These are phyloP conservation scores for Trissonchulus sp. DNA, from an alignment of 2,888 invertebrate genomes.

Conservation along the genomic window DNA sequence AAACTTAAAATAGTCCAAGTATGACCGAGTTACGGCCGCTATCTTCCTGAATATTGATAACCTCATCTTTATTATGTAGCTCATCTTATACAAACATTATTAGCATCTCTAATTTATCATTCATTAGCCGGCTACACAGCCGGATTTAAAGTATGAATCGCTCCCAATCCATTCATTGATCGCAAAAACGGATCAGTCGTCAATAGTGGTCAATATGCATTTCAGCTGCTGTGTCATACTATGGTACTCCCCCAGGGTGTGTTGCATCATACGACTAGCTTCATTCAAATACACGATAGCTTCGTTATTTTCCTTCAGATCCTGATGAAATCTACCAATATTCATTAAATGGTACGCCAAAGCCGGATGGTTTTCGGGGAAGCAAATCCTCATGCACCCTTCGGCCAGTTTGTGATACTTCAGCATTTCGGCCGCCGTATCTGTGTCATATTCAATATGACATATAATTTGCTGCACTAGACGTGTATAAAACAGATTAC, in stretches of 20 bases:
- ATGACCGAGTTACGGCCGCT: no score
- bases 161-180: no score
- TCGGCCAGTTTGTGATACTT: conserved; percentile 41
- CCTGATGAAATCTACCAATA: conserved; percentile 19
- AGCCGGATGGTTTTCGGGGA: conserved; percentile 45
- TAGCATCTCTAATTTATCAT: no score
- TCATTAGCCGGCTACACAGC: no score
- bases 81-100: no score
- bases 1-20: no score
- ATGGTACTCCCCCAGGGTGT: conserved; percentile 15
- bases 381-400: conserved; percentile 43
- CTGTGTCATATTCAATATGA: conserved; percentile 27
- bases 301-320: neutral
- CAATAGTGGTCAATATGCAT: no score
- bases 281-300: conserved; percentile 20
- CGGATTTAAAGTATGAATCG: no score
- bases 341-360: conserved; percentile 44
- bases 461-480: conserved; percentile 24
- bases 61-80: no score
- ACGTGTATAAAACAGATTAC: conserved; percentile 24
- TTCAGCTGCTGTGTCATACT: conserved; percentile 17
- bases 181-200: no score
- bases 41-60: no score
- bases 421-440: conserved; percentile 37
- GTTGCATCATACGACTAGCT: conserved; percentile 24